These are phyloP conservation scores for Cyprinella venusta DNA, from an alignment of 2,797 vertebrate species.

Conservation along the genomic window DNA sequence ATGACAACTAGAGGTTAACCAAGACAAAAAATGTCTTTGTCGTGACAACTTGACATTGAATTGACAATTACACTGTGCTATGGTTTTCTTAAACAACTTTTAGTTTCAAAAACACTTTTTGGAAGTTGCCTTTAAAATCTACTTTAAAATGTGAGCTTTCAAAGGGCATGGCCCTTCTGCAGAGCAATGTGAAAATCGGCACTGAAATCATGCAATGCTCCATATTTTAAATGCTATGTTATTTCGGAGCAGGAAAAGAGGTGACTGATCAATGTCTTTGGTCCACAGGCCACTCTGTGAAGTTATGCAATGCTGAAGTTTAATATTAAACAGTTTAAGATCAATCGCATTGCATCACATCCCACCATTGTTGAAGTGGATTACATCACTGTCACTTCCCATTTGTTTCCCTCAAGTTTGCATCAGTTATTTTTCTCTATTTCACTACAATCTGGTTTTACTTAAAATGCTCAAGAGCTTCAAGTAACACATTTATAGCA, in stretches of 20 bases:
- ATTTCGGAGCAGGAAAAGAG: not conserved
- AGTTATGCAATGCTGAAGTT: not conserved
- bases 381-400: slow-evolving; percentile 36
- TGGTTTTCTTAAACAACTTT: no score
- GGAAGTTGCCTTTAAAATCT: not conserved
- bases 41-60: no score
- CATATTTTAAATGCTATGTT: not conserved
- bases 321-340: slow-evolving; percentile 34
- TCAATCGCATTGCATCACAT: slow-evolving; percentile 31
- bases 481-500: not conserved
- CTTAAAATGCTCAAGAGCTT: not conserved
- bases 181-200: not conserved
- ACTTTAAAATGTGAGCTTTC: not conserved
- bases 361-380: slow-evolving; percentile 8
- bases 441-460: not conserved
- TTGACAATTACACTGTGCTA: no score
- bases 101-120: no score
- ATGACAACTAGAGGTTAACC: no score
- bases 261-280: not conserved
- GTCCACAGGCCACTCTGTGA: not conserved
- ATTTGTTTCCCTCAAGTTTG: not conserved
- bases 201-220: not conserved
- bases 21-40: no score
- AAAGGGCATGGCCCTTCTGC: not conserved
- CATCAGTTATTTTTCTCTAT: not conserved